These are phyloP conservation scores for Hippolais icterina DNA, from an alignment of 2,113 vertebrate species.

Conservation along the genomic window DNA sequence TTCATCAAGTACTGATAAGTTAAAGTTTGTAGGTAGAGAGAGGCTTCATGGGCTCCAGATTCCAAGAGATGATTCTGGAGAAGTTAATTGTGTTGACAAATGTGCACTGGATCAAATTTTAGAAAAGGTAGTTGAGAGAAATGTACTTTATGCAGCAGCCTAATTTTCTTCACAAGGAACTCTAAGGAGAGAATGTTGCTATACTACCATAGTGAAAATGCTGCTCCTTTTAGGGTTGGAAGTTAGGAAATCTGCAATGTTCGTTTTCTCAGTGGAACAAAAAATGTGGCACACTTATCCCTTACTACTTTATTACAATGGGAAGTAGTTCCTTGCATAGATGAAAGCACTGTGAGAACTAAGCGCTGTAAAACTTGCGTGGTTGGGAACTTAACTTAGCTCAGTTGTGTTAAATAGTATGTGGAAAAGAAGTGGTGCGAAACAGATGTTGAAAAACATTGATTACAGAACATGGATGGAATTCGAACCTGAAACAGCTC, in stretches of 20 bases:
- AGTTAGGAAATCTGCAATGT: not conserved
- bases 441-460: not conserved
- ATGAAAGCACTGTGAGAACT: not conserved
- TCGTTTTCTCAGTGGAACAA: not conserved
- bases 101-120: not conserved
- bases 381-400: not conserved
- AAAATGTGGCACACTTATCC: accelerated
- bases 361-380: not conserved
- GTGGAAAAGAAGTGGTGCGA: not conserved
- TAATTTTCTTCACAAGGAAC: not conserved
- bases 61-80: not conserved
- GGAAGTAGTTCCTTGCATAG: not conserved
- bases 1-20: not conserved
- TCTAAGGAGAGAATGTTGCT: not conserved
- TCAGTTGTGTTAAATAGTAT: not conserved
- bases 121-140: not conserved
- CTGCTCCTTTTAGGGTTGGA: not conserved
- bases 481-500: not conserved
- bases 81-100: not conserved
- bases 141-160: not conserved
- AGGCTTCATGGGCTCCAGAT: not conserved
- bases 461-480: not conserved
- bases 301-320: not conserved
- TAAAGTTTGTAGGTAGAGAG: not conserved
- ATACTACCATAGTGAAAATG: not conserved